phyloP scores from a whole-genome alignment of 2,888 invertebrate species.

The Silvanus unidentatus region DNA sequence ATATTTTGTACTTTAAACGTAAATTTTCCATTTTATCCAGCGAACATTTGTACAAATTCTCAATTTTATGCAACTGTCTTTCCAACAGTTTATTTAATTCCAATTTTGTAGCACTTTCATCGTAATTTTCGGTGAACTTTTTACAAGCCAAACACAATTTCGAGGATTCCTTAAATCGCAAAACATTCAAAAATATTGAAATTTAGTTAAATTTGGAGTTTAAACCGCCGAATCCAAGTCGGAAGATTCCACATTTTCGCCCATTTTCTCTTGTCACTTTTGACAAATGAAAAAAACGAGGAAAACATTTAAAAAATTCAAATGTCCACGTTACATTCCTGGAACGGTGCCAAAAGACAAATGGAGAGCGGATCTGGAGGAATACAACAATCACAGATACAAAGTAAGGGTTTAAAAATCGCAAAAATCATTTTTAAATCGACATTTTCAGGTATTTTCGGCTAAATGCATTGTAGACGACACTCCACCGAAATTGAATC shows the following conservation, averaged over 20 bases:
- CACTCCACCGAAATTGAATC: constrained; percentile 51
- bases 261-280: too few relatives aligned
- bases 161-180: background rate
- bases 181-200: background rate
- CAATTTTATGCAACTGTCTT: constrained; percentile 26
- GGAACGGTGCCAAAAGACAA: constrained; percentile 26
- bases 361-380: constrained; percentile 24
- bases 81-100: too few relatives aligned
- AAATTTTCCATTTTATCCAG: constrained; percentile 28
- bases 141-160: constrained; percentile 9
- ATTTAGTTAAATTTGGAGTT: background rate
- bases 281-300: background rate
- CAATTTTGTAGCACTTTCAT: too few relatives aligned
- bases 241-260: background rate
- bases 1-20: constrained; percentile 23
- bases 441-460: constrained; percentile 28
- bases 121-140: constrained; percentile 3
- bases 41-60: constrained; percentile 26
- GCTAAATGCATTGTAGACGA: constrained; percentile 46
- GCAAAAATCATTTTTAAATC: background rate
- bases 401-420: constrained; percentile 21
- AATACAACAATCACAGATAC: constrained; percentile 30
- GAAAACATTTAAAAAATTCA: constrained; percentile 6
- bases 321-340: constrained; percentile 31
- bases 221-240: background rate